Percentiles rank a stretch among this genome's conserved stretches.
phyloP scores from a whole-genome alignment of 2,888 invertebrate species.

The Aleiodes leptofemur region DNA sequence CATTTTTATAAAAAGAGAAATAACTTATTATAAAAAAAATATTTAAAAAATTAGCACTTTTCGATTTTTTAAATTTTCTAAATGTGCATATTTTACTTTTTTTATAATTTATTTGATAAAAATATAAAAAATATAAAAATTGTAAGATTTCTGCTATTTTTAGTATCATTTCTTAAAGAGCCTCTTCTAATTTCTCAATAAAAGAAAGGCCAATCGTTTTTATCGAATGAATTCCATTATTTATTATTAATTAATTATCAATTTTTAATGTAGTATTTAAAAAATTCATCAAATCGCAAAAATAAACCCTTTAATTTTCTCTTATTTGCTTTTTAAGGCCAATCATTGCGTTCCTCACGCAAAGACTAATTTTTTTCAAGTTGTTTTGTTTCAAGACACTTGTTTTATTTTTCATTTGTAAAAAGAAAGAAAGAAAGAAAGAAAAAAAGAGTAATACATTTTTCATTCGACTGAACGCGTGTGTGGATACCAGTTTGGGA shows the following conservation, averaged over 20 bases:
- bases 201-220: too few species aligned
- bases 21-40: too few species aligned
- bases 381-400: slow-evolving; percentile 13
- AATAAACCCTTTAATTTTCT: slow-evolving; percentile 8
- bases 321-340: slow-evolving; percentile 16
- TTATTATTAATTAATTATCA: not conserved
- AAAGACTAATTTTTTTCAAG: slow-evolving; percentile 1
- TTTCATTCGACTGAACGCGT: slow-evolving; percentile 24
- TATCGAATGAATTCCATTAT: too few species aligned
- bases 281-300: not conserved
- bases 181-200: too few species aligned
- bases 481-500: slow-evolving; percentile 33
- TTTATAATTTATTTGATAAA: too few species aligned
- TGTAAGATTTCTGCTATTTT: too few species aligned
- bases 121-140: too few species aligned
- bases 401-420: slow-evolving; percentile 18
- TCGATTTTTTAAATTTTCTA: too few species aligned
- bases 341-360: slow-evolving; percentile 30
- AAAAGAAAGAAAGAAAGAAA: not conserved
- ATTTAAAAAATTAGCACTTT: too few species aligned
- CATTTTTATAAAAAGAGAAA: too few species aligned
- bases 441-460: not conserved
- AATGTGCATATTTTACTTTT: too few species aligned
- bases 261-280: not conserved
- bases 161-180: too few species aligned